Base-by-base conservation (phyloP, 2,888 invertebrate species). In the Phalera bucephala region DNA sequence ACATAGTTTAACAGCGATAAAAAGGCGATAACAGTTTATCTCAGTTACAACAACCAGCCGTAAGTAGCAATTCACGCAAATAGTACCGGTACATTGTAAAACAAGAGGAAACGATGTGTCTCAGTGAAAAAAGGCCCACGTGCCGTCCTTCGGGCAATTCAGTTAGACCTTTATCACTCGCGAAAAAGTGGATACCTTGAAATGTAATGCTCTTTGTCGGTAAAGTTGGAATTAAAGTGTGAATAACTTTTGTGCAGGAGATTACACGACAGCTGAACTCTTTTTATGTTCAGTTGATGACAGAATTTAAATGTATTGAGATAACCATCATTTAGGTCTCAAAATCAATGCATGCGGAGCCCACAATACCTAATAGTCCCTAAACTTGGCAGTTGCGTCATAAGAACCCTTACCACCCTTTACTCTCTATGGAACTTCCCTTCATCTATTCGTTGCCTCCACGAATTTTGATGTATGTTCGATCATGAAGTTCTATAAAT, bases 21-120 rank as follows among this genome's bases (percentile, higher is more conserved):
- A 64, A 62, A 48, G 33, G 43, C 59, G 40, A 59, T 66, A 60
- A 54, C 52, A 53, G 41, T 66, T 52, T 60, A 43, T 68, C 57
- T 63, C 35, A 50, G 46, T 64, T 61, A 63, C 41, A 46, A 49
- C 47, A 58, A 50, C 52, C 51, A 33, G 52, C 47, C 53, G 52
- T 56, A 56, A 67, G 63, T 56, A 61, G 49, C 65, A 50, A 59
- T 67, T 64, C 46, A 59, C 52, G 49, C 52, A 58, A 64, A 69
- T 59, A 54, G 45, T 53, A 51, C 58, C 45, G 50, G 52, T 53
- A 53, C 41, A 44, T 47, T 61, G 58, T 64, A 62, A 60, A 62
- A 69, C 56, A 64, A 61, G 57, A 60, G 49, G 45, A 58, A 57
- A 53, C 58, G 50, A 69, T 71, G 63, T 46, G 49, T 69, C 61